Conservation (phyloP, 2,888 invertebrate species). For the Tanypteryx hageni region DNA sequence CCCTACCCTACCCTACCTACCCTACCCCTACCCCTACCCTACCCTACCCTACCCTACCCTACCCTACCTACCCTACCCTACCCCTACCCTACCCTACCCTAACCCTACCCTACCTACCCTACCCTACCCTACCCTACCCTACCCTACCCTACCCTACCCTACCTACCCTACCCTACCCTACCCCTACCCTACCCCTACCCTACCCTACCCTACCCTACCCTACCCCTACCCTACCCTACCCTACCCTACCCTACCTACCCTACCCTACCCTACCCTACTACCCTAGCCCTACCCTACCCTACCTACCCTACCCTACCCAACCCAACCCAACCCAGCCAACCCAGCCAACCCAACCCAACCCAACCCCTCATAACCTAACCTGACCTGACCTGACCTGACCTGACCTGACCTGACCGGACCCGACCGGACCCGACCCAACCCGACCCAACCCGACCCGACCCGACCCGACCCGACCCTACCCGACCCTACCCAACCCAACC, state of each 20-base stretch:
- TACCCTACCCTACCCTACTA: too few species aligned
- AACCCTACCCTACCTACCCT: slow-evolving; percentile 70
- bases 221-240: too few species aligned
- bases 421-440: slow-evolving; percentile 70
- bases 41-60: too few species aligned
- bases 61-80: slow-evolving; percentile 70
- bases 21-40: slow-evolving; percentile 70
- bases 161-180: slow-evolving; percentile 70
- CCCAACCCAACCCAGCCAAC: slow-evolving; percentile 68
- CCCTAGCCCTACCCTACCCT: too few species aligned
- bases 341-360: slow-evolving; percentile 77
- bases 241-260: too few species aligned
- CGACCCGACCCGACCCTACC: slow-evolving; percentile 69
- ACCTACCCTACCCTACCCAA: too few species aligned
- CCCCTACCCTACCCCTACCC: slow-evolving; percentile 69
- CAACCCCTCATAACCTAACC: slow-evolving; percentile 70
- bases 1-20: slow-evolving; percentile 70
- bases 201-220: too few species aligned
- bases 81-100: slow-evolving; percentile 70
- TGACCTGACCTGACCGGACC: slow-evolving; percentile 68
- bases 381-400: slow-evolving; percentile 70
- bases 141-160: slow-evolving; percentile 70
- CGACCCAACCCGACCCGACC: slow-evolving; percentile 70
- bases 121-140: slow-evolving; percentile 75
- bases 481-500: slow-evolving; percentile 69